These are phyloP conservation scores for Trachelipus rathkii DNA, from an alignment of 1,140 invertebrate species.

Conservation along the genomic window DNA sequence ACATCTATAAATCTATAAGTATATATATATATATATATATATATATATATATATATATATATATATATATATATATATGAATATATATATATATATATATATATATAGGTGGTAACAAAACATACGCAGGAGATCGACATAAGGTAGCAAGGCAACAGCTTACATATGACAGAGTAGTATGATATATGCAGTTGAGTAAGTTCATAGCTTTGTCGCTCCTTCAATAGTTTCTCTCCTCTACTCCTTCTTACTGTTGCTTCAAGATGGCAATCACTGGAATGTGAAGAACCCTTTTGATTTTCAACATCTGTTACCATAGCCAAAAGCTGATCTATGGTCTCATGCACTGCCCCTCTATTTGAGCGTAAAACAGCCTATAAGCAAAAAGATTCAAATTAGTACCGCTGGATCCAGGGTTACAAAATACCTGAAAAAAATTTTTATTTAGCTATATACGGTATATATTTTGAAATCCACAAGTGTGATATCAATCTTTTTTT, in stretches of 20 bases:
- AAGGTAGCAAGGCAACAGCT: slow-evolving; percentile 47
- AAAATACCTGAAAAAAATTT: no score
- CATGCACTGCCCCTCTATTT: slow-evolving; percentile 84
- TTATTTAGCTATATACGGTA: no score
- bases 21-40: no score
- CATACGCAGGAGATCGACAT: slow-evolving; percentile 40
- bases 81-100: no score
- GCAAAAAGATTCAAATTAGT: background rate
- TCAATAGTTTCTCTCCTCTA: slow-evolving; percentile 7
- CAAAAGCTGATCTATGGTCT: slow-evolving; percentile 83
- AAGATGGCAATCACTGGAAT: background rate
- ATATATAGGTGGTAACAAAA: background rate
- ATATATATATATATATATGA: no score
- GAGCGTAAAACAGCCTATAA: slow-evolving; percentile 69
- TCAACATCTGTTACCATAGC: slow-evolving; percentile 84
- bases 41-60: no score
- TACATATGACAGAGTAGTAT: slow-evolving; percentile 48
- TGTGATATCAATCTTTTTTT: no score
- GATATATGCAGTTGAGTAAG: slow-evolving; percentile 46
- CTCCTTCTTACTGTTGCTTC: slow-evolving; percentile 4
- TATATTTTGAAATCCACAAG: no score
- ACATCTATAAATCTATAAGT: no score
- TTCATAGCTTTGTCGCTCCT: slow-evolving; percentile 16
- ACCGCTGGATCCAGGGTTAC: no score
- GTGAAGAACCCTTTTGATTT: slow-evolving; percentile 28